These are phyloP conservation scores for Delia radicum DNA, from an alignment of 1,140 invertebrate species.

Conservation along the genomic window DNA sequence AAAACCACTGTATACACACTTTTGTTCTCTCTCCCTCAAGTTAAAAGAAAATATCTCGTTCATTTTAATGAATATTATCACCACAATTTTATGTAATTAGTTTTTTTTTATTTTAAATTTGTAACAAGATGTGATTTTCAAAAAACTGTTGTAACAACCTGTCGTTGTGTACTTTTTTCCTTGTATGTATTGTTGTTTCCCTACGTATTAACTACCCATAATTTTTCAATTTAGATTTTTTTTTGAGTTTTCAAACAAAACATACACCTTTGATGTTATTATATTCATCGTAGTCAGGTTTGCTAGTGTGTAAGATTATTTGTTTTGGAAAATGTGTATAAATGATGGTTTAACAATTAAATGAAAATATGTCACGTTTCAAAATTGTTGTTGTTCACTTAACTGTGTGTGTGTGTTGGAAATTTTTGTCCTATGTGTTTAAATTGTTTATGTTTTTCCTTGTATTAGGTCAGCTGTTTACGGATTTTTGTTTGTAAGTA, in stretches of 20 bases:
- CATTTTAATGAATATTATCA: neutral
- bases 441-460: neutral
- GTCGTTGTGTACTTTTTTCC: neutral
- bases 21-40: too few relatives aligned
- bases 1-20: too few relatives aligned
- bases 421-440: neutral
- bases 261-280: neutral
- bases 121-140: neutral
- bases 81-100: neutral
- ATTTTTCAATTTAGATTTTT: neutral
- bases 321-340: neutral
- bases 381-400: neutral
- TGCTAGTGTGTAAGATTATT: neutral
- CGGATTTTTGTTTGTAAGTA: neutral
- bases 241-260: neutral
- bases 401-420: neutral
- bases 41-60: neutral
- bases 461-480: neutral
- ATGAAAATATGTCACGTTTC: neutral
- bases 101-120: neutral
- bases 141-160: neutral
- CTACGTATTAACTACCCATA: neutral
- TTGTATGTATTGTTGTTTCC: too few relatives aligned
- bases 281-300: neutral
- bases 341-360: neutral